Evolutionary conservation across 2,888 invertebrate species (phyloP).

Genomic region (Lysandra bellargus): DNA sequence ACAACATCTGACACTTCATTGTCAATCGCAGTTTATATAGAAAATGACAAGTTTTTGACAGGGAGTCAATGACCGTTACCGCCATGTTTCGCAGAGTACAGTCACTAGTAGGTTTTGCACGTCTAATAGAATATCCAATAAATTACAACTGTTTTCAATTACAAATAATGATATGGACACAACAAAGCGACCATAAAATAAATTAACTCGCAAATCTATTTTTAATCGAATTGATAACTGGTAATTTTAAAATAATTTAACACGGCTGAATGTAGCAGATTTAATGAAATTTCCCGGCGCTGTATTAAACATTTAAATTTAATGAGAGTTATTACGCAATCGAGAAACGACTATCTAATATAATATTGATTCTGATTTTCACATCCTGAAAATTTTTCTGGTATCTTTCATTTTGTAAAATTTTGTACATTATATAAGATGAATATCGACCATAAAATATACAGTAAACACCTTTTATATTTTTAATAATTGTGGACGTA

Average conservation of each 20-base stretch:
- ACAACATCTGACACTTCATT: no score
- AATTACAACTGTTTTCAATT: neutral
- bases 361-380: neutral
- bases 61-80: no score
- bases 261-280: neutral
- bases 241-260: conserved; percentile 21
- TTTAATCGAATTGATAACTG: conserved; percentile 4
- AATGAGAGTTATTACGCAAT: conserved; percentile 19
- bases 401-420: no score
- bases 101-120: no score
- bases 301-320: conserved; percentile 31
- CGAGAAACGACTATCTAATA: conserved; percentile 2
- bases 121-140: neutral
- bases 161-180: neutral
- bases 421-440: no score
- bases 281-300: conserved; percentile 27
- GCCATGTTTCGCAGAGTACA: no score
- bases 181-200: conserved; percentile 2
- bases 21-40: no score
- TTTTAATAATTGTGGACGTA: neutral
- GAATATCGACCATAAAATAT: neutral
- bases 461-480: neutral
- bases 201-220: neutral
- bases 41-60: no score
- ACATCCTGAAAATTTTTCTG: neutral